A percentile compares a stretch with the other conserved stretches of the same genome.
Conservation (phyloP, 1,140 invertebrate genomes). For the Drosophila lacertosa region DNA sequence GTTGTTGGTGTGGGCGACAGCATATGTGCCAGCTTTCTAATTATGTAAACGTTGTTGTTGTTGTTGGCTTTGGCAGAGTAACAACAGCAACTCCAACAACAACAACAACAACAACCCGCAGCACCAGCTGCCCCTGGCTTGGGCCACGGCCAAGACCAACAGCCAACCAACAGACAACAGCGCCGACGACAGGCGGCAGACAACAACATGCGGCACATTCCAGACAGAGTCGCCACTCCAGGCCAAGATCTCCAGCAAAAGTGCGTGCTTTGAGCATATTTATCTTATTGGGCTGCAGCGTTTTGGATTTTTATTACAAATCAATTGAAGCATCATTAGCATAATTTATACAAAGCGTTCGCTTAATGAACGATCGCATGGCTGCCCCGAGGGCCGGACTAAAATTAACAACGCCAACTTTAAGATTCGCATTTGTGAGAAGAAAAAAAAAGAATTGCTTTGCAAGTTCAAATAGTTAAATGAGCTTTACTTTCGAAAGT, state of each 20-base stretch:
- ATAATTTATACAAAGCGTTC: constrained; percentile 84
- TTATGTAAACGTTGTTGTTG: constrained; percentile 63
- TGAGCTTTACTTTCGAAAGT: too few relatives aligned
- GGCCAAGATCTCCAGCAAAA: constrained; percentile 40
- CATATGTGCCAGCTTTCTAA: constrained; percentile 78
- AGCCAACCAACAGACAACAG: constrained; percentile 30
- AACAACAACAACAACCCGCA: constrained; percentile 40
- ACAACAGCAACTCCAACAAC: constrained; percentile 27
- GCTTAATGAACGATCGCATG: constrained; percentile 79
- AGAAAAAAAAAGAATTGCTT: too few relatives aligned
- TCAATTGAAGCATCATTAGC: constrained; percentile 84
- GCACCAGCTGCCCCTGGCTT: constrained; percentile 49
- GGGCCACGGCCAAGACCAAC: constrained; percentile 9
- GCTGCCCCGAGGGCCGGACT: constrained; percentile 3
- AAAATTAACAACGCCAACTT: too few relatives aligned
- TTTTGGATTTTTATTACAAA: constrained; percentile 84
- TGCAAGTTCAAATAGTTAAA: too few relatives aligned
- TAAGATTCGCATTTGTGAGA: too few relatives aligned
- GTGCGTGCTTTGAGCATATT: constrained; percentile 83
- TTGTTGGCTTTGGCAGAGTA: constrained; percentile 6
- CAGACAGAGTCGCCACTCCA: constrained; percentile 6
- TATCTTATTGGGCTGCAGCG: constrained; percentile 77
- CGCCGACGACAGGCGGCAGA: constrained; percentile 55
- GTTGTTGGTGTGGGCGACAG: constrained; percentile 43
- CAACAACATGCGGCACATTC: constrained; percentile 41